phyloP scores from a whole-genome alignment of 2,113 vertebrate genomes.

The Pangasianodon gigas region DNA sequence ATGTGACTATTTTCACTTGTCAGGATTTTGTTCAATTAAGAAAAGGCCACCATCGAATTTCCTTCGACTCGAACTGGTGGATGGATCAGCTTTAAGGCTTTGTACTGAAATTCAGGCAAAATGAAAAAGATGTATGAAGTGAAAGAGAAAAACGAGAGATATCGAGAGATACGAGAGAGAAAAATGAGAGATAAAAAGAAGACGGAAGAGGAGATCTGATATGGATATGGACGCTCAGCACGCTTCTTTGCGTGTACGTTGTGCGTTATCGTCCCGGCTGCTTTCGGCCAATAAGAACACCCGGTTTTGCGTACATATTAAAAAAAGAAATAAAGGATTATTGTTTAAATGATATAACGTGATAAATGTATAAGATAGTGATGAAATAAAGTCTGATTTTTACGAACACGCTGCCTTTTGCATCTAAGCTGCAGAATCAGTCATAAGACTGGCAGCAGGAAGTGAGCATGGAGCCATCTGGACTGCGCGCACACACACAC shows the following conservation, averaged over 20 bases:
- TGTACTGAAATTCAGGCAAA: not conserved
- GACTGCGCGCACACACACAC: conserved; percentile 35
- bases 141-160: conserved; percentile 8
- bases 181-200: no score
- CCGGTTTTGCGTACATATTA: no score
- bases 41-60: no score
- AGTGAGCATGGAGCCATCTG: conserved; percentile 52
- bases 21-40: not conserved
- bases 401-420: not conserved
- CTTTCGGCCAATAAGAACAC: not conserved
- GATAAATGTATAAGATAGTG: not conserved
- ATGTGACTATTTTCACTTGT: not conserved
- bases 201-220: no score
- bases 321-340: not conserved
- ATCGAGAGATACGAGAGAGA: no score
- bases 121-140: not conserved
- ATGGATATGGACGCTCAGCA: no score
- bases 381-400: not conserved
- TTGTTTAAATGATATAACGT: no score
- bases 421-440: conserved; percentile 37
- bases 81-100: not conserved
- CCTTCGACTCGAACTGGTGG: no score
- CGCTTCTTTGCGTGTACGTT: not conserved
- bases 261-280: not conserved
- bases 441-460: conserved; percentile 47